phyloP scores from a whole-genome alignment of 1,140 invertebrate genomes.

The Heliconius eleuchia region DNA sequence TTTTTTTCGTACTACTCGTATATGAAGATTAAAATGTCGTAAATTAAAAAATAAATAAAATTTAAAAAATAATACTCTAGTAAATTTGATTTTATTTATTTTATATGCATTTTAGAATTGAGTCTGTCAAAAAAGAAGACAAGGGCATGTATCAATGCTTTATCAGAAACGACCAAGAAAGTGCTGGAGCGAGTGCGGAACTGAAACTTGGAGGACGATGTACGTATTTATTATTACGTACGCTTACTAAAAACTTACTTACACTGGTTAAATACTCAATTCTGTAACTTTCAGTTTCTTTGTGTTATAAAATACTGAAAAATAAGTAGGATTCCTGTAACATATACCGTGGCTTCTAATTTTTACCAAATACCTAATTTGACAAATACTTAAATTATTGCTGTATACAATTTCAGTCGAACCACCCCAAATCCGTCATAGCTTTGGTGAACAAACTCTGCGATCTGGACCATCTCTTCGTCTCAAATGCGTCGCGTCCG shows the following conservation, averaged over 20 bases:
- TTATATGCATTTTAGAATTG: conserved; percentile 83
- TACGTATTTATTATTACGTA: conserved; percentile 71
- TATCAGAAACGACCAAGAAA: conserved; percentile 96
- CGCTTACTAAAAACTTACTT: neutral
- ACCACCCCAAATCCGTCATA: conserved; percentile 92
- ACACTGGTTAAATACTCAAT: neutral
- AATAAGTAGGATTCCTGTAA: too few relatives aligned
- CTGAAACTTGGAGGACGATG: conserved; percentile 95
- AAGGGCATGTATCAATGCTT: conserved; percentile 99
- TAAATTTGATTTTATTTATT: conserved; percentile 8
- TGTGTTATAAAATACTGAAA: neutral
- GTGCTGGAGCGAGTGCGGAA: conserved; percentile 95
- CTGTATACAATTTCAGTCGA: conserved; percentile 84
- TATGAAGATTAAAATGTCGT: too few relatives aligned
- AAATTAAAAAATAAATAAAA: neutral
- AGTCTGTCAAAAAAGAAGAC: conserved; percentile 95
- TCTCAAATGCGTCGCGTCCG: conserved; percentile 87
- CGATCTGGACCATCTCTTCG: conserved; percentile 93
- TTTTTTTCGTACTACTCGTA: neutral
- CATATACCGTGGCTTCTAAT: too few relatives aligned
- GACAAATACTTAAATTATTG: neutral
- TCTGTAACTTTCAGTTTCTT: neutral
- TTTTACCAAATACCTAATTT: neutral
- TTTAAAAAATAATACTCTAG: neutral
- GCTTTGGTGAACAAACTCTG: conserved; percentile 92